Conservation (phyloP, 2,888 invertebrate species). For the Erannis defoliaria region DNA sequence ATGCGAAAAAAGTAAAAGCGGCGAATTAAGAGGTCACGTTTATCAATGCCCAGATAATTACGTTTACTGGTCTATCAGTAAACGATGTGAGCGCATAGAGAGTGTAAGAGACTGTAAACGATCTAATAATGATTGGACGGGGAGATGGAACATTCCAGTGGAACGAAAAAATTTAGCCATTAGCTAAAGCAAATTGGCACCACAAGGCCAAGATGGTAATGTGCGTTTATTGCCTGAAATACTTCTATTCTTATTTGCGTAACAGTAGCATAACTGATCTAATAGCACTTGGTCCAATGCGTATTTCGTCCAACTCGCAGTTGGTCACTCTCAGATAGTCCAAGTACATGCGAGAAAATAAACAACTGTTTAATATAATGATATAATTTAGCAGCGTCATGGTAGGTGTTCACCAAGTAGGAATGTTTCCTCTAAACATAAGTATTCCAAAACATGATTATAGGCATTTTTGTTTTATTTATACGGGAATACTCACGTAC, state of each 20-base stretch:
- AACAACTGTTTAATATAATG: too few relatives aligned
- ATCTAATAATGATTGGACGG: constrained; percentile 71
- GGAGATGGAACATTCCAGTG: constrained; percentile 86
- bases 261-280: too few relatives aligned
- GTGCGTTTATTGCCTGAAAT: constrained; percentile 11
- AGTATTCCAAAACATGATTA: too few relatives aligned
- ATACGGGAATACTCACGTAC: too few relatives aligned
- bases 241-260: too few relatives aligned
- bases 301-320: too few relatives aligned
- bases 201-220: constrained; percentile 48
- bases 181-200: constrained; percentile 34
- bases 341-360: too few relatives aligned
- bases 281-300: too few relatives aligned
- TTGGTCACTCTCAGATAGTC: too few relatives aligned
- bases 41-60: constrained; percentile 92
- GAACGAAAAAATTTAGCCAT: constrained; percentile 83
- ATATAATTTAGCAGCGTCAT: neutral
- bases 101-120: constrained; percentile 88
- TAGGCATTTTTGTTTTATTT: too few relatives aligned
- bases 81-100: constrained; percentile 90
- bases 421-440: too few relatives aligned
- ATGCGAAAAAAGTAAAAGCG: constrained; percentile 85
- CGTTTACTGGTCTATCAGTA: constrained; percentile 92
- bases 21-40: constrained; percentile 88
- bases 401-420: neutral